Base-by-base conservation (phyloP, 2,797 vertebrate species). In the Sphaeramia orbicularis region DNA sequence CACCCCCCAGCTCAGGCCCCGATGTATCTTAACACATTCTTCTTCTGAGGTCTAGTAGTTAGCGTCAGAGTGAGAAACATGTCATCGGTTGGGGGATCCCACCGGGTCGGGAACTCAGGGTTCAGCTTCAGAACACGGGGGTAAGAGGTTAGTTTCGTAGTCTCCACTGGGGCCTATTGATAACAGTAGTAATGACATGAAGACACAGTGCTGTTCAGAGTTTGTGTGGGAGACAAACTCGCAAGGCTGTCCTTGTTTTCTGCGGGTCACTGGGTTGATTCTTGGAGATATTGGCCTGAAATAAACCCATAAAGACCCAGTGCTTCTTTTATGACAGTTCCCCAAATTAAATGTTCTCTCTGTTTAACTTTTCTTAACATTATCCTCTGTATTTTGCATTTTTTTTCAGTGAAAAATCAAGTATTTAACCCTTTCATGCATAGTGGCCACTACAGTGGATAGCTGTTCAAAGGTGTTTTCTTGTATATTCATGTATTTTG, bases 31-130 rank as follows among this genome's bases (percentile, higher is more conserved):
- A 32, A 74, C 72, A 54, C 76, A 71, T 80, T 72, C 62, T 48
- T 70, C 60, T 59, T 52, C 38, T 1, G 45, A n/a, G 41, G 43
- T 76, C 12, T 61, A 21, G 53, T 75, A 74, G 82, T 85, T 42
- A 52, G 70, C 42, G 65, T 61, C 73, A 54, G 44, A 56, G 60
- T 89, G 90, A 87, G 85, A 89, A 78, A 69, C 77, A 43, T 83
- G 80, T 83, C 48, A 53, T 16, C 6, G 35, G 36, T 71, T 16
- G 67, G 79, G 36, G 53, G 63, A 71, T 81, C 49, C 53, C 71
- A 73, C 37, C 61, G 71, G 52, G 71, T 70, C 53, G 43, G 51
- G 66, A 69, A 54, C 51, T 70, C 40, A 55, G 11, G 13, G 8
- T 40, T 42, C 42, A 10, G 40, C 49, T 50, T 64, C 59, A 55